These are phyloP conservation scores for Geotrupes spiniger DNA, from an alignment of 2,888 invertebrate species.

Conservation along the genomic window DNA sequence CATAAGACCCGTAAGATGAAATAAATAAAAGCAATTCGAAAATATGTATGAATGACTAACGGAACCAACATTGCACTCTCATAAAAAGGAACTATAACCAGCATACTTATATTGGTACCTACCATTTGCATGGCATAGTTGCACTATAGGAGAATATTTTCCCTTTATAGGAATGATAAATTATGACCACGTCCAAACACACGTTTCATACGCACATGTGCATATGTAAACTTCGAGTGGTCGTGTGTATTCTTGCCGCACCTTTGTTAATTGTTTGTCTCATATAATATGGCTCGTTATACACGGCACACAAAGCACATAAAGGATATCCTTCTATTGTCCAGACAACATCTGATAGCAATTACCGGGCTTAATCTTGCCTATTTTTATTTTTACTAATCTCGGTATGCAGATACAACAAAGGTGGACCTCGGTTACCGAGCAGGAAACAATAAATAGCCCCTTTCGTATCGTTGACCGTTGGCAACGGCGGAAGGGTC, in stretches of 20 bases:
- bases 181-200: neutral
- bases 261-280: conserved; percentile 32
- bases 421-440: conserved; percentile 36
- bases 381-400: conserved; percentile 38
- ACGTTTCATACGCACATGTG: conserved; percentile 4
- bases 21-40: too few species aligned
- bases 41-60: too few species aligned
- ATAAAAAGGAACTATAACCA: too few species aligned
- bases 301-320: conserved; percentile 33
- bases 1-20: too few species aligned
- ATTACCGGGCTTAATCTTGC: conserved; percentile 35
- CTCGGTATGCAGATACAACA: conserved; percentile 37
- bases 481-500: conserved; percentile 31
- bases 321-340: conserved; percentile 39
- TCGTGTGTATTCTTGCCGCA: conserved; percentile 24
- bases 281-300: conserved; percentile 34
- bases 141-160: too few species aligned
- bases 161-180: too few species aligned
- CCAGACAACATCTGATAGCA: conserved; percentile 37
- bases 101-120: too few species aligned
- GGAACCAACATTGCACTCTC: too few species aligned
- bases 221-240: conserved; percentile 19
- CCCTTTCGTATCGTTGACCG: conserved; percentile 34
- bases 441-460: conserved; percentile 40
- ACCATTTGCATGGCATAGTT: too few species aligned